Percentiles rank a stretch among this genome's conserved stretches.
phyloP scores from a whole-genome alignment of 2,888 invertebrate genomes.

The Labia minor region DNA sequence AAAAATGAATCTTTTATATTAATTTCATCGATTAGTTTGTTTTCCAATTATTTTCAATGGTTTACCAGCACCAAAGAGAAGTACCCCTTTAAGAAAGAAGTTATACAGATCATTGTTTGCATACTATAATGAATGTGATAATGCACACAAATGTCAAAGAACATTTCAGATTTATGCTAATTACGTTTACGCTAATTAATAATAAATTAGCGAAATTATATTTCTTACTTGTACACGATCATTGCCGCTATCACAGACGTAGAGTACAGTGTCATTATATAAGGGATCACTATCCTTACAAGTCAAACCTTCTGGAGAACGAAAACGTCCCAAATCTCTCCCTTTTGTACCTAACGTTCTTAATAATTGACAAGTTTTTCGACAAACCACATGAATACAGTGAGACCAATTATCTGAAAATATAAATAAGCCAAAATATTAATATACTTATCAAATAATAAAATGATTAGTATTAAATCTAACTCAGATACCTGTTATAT shows the following conservation, averaged over 20 bases:
- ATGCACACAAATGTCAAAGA: too few species aligned
- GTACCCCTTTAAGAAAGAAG: too few species aligned
- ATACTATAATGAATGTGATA: too few species aligned
- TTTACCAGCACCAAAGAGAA: too few species aligned
- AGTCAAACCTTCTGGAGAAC: constrained; percentile 64
- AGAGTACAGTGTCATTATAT: constrained; percentile 44
- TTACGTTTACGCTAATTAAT: too few species aligned
- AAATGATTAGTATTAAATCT: too few species aligned
- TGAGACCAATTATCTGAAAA: constrained; percentile 55
- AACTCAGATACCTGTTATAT: constrained; percentile 42
- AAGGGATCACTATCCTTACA: constrained; percentile 27
- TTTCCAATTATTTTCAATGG: too few species aligned
- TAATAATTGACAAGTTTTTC: constrained; percentile 28
- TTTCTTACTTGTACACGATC: constrained; percentile 46
- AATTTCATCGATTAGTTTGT: too few species aligned
- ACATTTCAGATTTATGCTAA: too few species aligned
- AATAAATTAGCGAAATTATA: too few species aligned
- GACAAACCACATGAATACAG: constrained; percentile 46
- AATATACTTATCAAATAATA: background rate
- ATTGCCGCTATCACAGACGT: constrained; percentile 69
- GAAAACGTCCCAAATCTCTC: constrained; percentile 48
- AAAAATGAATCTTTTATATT: too few species aligned
- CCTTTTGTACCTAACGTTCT: constrained; percentile 55
- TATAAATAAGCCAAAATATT: background rate
- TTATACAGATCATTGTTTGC: too few species aligned